These are phyloP conservation scores for Pangasius sanitwongsei DNA, from an alignment of 2,797 vertebrate species.

Conservation along the genomic window DNA sequence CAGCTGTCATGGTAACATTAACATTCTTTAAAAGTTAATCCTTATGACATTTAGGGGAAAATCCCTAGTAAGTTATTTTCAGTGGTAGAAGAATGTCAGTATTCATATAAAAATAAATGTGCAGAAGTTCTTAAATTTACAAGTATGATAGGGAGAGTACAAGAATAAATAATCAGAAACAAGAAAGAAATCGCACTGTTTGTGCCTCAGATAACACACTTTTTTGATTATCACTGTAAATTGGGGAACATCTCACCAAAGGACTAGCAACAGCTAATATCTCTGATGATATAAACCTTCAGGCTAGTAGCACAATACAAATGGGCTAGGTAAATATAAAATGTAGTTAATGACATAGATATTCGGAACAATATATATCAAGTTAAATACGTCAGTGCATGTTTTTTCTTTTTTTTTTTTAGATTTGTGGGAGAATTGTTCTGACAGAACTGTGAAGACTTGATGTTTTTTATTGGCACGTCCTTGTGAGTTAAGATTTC, in stretches of 20 bases:
- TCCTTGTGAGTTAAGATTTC: not conserved
- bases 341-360: not conserved
- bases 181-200: not conserved
- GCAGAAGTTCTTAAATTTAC: not conserved
- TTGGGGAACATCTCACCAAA: not conserved
- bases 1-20: not conserved
- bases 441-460: not conserved
- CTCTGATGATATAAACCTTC: not conserved
- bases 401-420: not conserved
- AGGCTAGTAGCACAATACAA: not conserved
- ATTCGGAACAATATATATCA: not conserved
- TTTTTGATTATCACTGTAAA: not conserved
- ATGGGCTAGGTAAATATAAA: not conserved
- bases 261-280: not conserved
- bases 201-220: not conserved
- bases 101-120: not conserved
- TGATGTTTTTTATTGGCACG: not conserved
- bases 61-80: not conserved
- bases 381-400: not conserved
- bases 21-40: not conserved
- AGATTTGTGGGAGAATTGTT: not conserved
- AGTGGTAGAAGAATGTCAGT: not conserved
- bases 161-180: not conserved
- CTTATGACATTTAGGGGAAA: not conserved
- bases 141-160: not conserved